These are phyloP conservation scores for Apodemus sylvaticus DNA, from an alignment of 2,113 vertebrate species.

Conservation along the genomic window DNA sequence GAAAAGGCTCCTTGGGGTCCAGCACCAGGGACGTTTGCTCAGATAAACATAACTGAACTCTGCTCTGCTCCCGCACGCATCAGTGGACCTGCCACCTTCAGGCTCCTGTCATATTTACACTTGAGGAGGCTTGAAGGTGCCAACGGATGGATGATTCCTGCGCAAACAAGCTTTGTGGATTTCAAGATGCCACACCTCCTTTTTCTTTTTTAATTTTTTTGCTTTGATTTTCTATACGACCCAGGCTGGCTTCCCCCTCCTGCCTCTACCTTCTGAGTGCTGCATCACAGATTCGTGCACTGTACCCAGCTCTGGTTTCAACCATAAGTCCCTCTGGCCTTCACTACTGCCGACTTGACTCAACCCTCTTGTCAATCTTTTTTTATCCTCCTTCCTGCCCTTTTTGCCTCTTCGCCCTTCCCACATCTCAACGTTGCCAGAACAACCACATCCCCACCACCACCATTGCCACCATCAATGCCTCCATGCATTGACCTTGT, in stretches of 20 bases:
- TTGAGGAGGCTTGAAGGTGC: constrained; percentile 39
- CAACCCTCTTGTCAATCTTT: background rate
- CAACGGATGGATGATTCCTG: background rate
- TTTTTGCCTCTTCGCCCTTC: background rate
- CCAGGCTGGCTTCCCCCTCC: background rate
- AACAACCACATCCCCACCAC: background rate
- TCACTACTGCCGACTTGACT: background rate
- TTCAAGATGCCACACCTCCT: background rate
- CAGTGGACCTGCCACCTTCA: background rate
- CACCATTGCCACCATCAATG: too few relatives aligned
- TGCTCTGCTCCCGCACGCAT: constrained; percentile 17
- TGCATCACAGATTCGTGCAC: background rate
- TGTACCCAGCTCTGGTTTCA: background rate
- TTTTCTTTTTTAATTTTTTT: background rate
- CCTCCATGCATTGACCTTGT: background rate
- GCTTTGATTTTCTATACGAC: background rate
- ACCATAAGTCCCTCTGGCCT: background rate
- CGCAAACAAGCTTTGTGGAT: background rate
- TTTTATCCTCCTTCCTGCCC: background rate
- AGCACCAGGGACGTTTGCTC: background rate
- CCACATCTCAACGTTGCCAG: background rate
- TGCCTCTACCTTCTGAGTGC: background rate
- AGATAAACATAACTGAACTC: constrained; percentile 9
- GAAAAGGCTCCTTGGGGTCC: constrained; percentile 37
- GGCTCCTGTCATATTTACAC: constrained; percentile 10